Evolutionary conservation across 2,888 invertebrate species (phyloP), one percentile per base, ranked within the genome.

Genomic region (Diaperis boleti): DNA sequence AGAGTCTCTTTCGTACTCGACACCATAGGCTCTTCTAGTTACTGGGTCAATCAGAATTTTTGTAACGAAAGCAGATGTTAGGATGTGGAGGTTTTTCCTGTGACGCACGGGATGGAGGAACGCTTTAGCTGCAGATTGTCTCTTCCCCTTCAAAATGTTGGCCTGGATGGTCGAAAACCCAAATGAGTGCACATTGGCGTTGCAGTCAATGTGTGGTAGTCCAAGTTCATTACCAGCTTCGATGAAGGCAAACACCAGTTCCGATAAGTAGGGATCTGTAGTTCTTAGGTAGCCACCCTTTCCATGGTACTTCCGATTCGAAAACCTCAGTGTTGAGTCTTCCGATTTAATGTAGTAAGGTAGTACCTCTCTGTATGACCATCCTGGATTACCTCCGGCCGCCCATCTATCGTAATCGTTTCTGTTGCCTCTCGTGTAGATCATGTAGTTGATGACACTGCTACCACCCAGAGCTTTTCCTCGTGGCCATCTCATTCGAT

Each of bases 241-340:
- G 1, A 64, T 22, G 14, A 64, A 64, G 15, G 26, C 15, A 5
- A 22, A 5, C 13, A 45, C 45, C 1, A 37, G 33, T 14, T 37
- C 8, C 10, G 61, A 56, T 0, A 82, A 77, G 70, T 87, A 82
- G 65, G 83, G 87, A 69, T 87, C 80, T 74, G 87, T 86, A 0
- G 88, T 86, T 37, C 84, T 86, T 1, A 85, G 82, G 8, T 86
- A 86, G 1, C 88, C 89, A 1, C 83, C 83, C 1, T 79, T 81
- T 0, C 82, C 80, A 70, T 89, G 89, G 67, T 85, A 84, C 13
- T 79, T 72, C 3, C 81, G 82, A 69, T 86, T 79, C 20, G 81
- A 79, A 1, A 85, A 85, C 0, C 82, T 74, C 47, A 85, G 84
- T 75, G 80, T 81, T 10, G 33, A 1, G 11, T 54, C 26, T 26